Conservation (phyloP, 2,113 vertebrate genomes). For the Phrynosoma blainvillii region DNA sequence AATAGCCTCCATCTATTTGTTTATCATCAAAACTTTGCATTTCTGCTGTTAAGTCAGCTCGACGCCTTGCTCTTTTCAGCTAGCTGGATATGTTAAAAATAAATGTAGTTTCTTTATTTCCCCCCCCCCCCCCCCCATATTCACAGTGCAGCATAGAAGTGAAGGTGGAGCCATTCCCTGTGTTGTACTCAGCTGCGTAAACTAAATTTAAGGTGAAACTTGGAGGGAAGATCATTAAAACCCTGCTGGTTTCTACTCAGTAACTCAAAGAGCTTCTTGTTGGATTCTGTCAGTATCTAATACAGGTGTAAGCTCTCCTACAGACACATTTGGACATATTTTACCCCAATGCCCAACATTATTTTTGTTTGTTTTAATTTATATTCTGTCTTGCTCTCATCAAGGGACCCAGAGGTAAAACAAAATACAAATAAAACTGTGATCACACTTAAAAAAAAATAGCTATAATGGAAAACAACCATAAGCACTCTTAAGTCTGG, state of each 20-base stretch:
- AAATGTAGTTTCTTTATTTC: constrained; percentile 19
- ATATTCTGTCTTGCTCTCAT: too few species aligned
- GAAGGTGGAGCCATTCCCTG: constrained; percentile 30
- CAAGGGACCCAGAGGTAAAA: too few species aligned
- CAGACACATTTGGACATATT: too few species aligned
- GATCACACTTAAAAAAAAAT: too few species aligned
- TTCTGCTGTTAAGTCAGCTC: constrained; percentile 34
- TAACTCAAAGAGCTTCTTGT: background rate
- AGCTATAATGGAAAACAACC: too few species aligned
- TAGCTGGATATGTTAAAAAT: constrained; percentile 45
- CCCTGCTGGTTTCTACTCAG: background rate
- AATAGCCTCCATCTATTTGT: constrained; percentile 56
- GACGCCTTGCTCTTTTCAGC: constrained; percentile 42
- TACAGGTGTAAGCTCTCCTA: too few species aligned
- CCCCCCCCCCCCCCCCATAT: constrained; percentile 37
- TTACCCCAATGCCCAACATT: too few species aligned
- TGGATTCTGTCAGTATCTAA: background rate
- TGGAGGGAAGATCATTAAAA: background rate
- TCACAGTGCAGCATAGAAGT: background rate
- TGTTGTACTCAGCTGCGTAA: constrained; percentile 14
- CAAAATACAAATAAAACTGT: too few species aligned
- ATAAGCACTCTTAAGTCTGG: too few species aligned
- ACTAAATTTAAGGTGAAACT: background rate
- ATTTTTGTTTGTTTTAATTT: too few species aligned
- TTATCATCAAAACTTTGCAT: constrained; percentile 42